Evolutionary conservation across 2,888 invertebrate species (phyloP).

Genomic region (Eledone cirrhosa): DNA sequence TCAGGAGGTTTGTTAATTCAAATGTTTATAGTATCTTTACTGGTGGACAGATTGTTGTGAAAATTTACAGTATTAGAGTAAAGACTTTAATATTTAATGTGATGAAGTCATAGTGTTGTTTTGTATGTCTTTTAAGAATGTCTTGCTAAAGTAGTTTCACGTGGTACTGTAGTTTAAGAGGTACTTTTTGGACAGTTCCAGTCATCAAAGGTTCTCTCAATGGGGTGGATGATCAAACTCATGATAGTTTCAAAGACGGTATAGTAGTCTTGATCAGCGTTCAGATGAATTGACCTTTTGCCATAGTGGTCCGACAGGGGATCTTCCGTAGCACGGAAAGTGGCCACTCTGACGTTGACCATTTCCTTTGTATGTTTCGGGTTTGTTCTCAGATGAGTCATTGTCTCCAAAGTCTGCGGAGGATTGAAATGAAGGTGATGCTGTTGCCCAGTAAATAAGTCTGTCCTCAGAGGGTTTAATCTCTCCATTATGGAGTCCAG

Average conservation of each 20-base stretch:
- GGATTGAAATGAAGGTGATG: slow-evolving; percentile 67
- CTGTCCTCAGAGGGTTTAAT: slow-evolving; percentile 61
- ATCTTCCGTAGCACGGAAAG: slow-evolving; percentile 59
- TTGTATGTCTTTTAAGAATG: too few species aligned
- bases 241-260: slow-evolving; percentile 67
- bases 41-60: too few species aligned
- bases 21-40: too few species aligned
- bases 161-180: too few species aligned
- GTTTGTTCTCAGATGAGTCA: slow-evolving; percentile 55
- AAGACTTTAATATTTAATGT: too few species aligned
- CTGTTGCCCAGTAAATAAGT: slow-evolving; percentile 65
- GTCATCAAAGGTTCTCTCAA: slow-evolving; percentile 53
- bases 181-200: too few species aligned
- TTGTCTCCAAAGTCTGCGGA: slow-evolving; percentile 62
- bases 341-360: slow-evolving; percentile 54
- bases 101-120: too few species aligned
- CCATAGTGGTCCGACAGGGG: slow-evolving; percentile 62
- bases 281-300: slow-evolving; percentile 58
- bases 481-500: slow-evolving; percentile 66
- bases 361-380: slow-evolving; percentile 57
- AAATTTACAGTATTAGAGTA: too few species aligned
- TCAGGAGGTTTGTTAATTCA: too few species aligned
- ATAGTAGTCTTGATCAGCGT: slow-evolving; percentile 66
- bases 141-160: too few species aligned
- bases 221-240: slow-evolving; percentile 64